A percentile compares a stretch with the other conserved stretches of the same genome.
Conservation (phyloP, 2,888 invertebrate genomes). For the Tigriopus californicus region DNA sequence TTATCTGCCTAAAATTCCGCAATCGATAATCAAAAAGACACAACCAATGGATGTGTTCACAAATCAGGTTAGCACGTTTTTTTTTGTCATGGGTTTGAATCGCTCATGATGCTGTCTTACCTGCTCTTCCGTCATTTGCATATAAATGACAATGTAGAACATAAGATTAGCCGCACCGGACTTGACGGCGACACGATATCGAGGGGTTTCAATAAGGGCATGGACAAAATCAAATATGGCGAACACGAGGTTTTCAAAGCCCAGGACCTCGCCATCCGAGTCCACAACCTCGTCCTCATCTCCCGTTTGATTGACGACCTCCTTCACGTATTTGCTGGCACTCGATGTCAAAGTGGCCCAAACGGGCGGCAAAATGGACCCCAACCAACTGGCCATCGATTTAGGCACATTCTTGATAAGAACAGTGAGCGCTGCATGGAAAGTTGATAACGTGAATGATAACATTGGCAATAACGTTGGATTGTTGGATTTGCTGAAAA, state of each 20-base stretch:
- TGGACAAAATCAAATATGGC: constrained; percentile 47
- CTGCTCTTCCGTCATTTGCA: constrained; percentile 49
- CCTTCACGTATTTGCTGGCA: constrained; percentile 43
- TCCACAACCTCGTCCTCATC: constrained; percentile 38
- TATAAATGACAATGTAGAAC: constrained; percentile 45
- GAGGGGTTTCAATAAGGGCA: constrained; percentile 34
- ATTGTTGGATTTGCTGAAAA: no score
- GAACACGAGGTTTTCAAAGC: constrained; percentile 43
- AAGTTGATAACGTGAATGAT: constrained; percentile 1
- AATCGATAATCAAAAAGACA: no score
- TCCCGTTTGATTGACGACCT: constrained; percentile 34
- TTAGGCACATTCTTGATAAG: constrained; percentile 42
- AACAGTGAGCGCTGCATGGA: constrained; percentile 35
- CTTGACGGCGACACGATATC: constrained; percentile 31
- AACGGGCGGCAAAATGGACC: constrained; percentile 41
- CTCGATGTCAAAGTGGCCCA: constrained; percentile 46
- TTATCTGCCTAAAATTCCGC: not conserved
- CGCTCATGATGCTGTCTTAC: constrained; percentile 21
- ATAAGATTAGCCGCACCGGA: constrained; percentile 42
- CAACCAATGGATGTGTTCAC: no score
- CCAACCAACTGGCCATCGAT: constrained; percentile 39
- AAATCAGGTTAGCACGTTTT: no score
- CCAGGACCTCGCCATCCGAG: constrained; percentile 43
- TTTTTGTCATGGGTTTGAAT: no score
- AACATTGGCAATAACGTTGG: no score